Evolutionary conservation across 2,888 invertebrate species (phyloP).

Genomic region (Gordius sp.): DNA sequence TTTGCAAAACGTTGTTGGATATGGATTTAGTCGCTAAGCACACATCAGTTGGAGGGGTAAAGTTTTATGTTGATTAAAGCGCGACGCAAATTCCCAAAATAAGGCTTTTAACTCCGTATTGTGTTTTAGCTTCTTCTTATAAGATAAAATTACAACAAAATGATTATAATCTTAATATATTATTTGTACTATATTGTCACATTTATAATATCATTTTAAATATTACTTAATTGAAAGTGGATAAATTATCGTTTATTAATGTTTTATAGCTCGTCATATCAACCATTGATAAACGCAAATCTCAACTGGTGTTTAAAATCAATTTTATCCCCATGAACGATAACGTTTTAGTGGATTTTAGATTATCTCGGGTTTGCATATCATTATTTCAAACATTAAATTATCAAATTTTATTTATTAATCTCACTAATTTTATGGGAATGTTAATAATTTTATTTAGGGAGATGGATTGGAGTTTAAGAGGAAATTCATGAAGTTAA

Average conservation of each 20-base stretch:
- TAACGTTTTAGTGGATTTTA: not conserved
- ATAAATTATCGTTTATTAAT: too few relatives aligned
- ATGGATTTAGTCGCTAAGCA: not conserved
- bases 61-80: too few relatives aligned
- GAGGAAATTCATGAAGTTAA: not conserved
- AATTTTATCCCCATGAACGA: conserved; percentile 2
- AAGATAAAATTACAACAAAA: too few relatives aligned
- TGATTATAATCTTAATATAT: too few relatives aligned
- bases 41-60: not conserved
- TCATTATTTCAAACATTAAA: not conserved
- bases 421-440: not conserved
- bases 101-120: too few relatives aligned
- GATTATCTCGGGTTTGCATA: not conserved
- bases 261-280: not conserved
- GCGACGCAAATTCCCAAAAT: too few relatives aligned
- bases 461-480: conserved; percentile 5
- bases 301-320: not conserved
- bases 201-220: conserved; percentile 10
- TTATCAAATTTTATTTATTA: not conserved
- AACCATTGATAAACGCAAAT: conserved; percentile 12
- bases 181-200: conserved; percentile 4
- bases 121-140: too few relatives aligned
- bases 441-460: conserved; percentile 6
- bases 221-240: not conserved
- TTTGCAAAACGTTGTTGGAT: not conserved